Base-by-base conservation (phyloP, 1,140 invertebrate genomes). In the Microplitis mediator region DNA sequence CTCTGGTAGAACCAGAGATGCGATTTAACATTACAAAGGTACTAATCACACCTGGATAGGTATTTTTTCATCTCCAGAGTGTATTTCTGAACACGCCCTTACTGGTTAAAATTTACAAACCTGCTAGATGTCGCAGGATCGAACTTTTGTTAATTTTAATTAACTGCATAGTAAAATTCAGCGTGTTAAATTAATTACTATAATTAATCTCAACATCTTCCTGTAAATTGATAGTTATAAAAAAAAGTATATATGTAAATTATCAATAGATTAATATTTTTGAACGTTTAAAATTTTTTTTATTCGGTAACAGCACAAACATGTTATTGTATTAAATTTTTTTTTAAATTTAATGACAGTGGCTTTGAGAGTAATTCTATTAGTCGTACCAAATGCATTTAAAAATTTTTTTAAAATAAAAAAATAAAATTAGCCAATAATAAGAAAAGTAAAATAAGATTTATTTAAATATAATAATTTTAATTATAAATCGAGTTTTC, bases 371-470 rank as follows among this genome's bases (percentile, higher is more conserved):
- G 64, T 79, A 77, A 79, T 65, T 78, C 77, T 75, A 9, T 85
- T 85, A 85, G 85, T 87, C 84, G 85, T 87, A 87, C 85, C 85
- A 83, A 86, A 74, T 84, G 85, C 85, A 87, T 87, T 86, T 86
- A 86, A 80, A 78, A 75, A 76, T 23, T 23, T 23, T 23, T 23
- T 23, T 72, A 75, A 31, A 31, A 52, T 35, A 73, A 52, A 66
- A 51, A 45, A 32, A 66, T 16, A 72, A 69, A 58, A 67, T 75
- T 66, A 72, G 77, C 8, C 36, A 58, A 73, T 31, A n/a, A 50
- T 39, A 34, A 67, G 51, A 39, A 61, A 70, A 67, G 0, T 32
- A 54, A 32, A 60, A 39, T 66, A 64, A 72, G 39, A 75, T 65
- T 66, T 63, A 64, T 72, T 68, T 50, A 34, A 68, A 31, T 68